These are phyloP conservation scores for Tetrao urogallus DNA, from an alignment of 2,113 vertebrate genomes.

Conservation along the genomic window DNA sequence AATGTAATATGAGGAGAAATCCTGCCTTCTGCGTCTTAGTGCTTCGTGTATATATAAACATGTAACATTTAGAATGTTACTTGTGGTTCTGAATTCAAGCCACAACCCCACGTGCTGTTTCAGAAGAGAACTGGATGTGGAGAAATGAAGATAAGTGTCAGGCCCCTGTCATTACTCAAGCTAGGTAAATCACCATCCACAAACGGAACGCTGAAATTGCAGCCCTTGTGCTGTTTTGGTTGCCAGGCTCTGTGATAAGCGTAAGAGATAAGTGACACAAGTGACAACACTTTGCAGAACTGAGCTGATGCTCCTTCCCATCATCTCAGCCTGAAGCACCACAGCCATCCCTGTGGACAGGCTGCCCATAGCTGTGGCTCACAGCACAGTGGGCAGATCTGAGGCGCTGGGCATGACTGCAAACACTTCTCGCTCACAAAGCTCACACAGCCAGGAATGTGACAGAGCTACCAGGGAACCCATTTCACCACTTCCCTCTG, in stretches of 20 bases:
- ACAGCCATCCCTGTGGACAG: neutral
- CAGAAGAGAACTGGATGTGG: neutral
- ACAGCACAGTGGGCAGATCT: neutral
- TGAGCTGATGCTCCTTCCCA: neutral
- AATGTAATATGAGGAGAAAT: neutral
- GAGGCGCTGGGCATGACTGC: neutral
- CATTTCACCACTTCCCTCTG: neutral
- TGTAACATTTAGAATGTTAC: neutral
- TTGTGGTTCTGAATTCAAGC: neutral
- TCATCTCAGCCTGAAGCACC: neutral
- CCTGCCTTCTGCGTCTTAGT: neutral
- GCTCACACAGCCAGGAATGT: neutral
- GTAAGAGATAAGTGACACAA: neutral
- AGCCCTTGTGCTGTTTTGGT: neutral
- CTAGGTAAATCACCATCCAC: neutral
- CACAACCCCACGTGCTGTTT: neutral
- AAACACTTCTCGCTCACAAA: neutral
- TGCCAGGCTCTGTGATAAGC: neutral
- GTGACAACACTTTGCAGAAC: neutral
- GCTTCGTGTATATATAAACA: neutral
- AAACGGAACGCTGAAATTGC: neutral
- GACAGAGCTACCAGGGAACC: neutral
- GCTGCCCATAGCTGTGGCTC: neutral
- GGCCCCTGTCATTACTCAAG: neutral
- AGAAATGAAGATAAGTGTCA: slow-evolving; percentile 18